Conservation (phyloP, 2,888 invertebrate genomes). For the Cataglyphis altisquamis region DNA sequence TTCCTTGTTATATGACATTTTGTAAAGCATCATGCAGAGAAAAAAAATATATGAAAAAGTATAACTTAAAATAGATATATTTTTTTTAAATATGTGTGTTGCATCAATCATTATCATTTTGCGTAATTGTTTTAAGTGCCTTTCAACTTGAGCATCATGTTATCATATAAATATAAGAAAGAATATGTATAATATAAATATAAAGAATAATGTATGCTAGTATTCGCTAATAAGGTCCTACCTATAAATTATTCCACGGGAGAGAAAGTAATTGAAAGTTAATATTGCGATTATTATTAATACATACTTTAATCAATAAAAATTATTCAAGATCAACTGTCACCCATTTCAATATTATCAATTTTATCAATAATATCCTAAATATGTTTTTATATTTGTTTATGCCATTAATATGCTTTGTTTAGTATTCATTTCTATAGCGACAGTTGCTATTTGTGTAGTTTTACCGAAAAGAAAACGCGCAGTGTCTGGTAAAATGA, state of each 20-base stretch:
- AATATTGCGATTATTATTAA: conserved; percentile 10
- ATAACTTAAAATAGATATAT: not conserved
- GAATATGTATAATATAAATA: too few species aligned
- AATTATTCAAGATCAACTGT: not conserved
- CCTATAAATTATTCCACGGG: not conserved
- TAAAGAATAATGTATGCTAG: not conserved
- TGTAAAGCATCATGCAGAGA: not conserved
- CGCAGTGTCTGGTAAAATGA: not conserved
- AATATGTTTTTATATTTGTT: not conserved
- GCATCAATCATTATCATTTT: not conserved
- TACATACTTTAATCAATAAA: not conserved
- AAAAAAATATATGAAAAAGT: not conserved
- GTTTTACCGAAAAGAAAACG: not conserved
- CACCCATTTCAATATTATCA: not conserved
- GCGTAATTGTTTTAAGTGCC: not conserved
- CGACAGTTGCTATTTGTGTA: not conserved
- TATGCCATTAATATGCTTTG: not conserved
- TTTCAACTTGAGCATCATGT: not conserved
- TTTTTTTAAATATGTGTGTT: not conserved
- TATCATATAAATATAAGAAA: not conserved
- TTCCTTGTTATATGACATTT: not conserved
- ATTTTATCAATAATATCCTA: not conserved
- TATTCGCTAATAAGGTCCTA: not conserved
- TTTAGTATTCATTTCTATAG: not conserved
- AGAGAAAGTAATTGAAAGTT: conserved; percentile 8